Conservation (phyloP, 2,113 vertebrate species). For the Tragulus kanchil region DNA sequence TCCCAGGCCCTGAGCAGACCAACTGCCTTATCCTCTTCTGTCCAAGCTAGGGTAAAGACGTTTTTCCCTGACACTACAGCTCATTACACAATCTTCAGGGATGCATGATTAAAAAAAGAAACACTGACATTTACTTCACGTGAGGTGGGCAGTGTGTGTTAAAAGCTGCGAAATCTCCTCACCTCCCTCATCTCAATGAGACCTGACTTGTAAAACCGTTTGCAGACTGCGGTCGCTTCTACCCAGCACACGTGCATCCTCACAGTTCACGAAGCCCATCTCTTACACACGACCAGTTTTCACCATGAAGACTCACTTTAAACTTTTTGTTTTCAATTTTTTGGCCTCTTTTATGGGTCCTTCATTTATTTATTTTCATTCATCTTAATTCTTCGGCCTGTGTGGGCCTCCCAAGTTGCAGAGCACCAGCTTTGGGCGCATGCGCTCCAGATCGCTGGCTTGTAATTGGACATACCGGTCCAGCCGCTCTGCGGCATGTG, state of each 20-base stretch:
- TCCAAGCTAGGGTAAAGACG: not conserved
- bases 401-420: no score
- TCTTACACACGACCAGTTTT: not conserved
- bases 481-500: no score
- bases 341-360: no score
- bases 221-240: not conserved
- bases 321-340: not conserved
- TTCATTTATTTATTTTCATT: no score
- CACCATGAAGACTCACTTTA: no score
- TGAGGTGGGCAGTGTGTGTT: not conserved
- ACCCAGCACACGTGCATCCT: accelerated
- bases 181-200: not conserved
- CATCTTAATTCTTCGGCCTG: no score
- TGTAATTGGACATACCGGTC: no score
- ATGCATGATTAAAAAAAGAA: not conserved
- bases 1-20: not conserved
- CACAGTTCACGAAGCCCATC: not conserved
- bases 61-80: not conserved
- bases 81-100: not conserved
- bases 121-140: not conserved
- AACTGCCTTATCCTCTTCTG: not conserved
- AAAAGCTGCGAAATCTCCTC: not conserved
- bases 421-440: no score
- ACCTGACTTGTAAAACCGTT: not conserved
- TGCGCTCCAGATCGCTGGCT: no score